These are phyloP conservation scores for Jacana jacana DNA, from an alignment of 2,113 vertebrate species.

Conservation along the genomic window DNA sequence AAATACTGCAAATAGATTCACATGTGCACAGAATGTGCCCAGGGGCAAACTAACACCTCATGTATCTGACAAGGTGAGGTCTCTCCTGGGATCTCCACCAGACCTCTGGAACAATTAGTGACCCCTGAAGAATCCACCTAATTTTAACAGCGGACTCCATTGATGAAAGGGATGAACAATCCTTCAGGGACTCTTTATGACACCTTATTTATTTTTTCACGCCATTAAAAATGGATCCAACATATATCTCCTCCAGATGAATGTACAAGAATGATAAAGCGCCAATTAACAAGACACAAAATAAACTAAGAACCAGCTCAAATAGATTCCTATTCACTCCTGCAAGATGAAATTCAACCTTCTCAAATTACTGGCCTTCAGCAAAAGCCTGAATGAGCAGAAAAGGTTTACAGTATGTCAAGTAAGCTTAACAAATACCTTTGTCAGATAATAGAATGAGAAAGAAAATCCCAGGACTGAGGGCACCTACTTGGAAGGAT, in stretches of 20 bases:
- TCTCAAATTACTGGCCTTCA: not conserved
- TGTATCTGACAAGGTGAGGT: not conserved
- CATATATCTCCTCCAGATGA: not conserved
- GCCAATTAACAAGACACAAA: constrained; percentile 38
- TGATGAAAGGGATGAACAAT: not conserved
- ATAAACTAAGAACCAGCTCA: not conserved
- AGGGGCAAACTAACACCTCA: not conserved
- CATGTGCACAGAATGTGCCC: not conserved
- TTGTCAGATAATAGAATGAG: constrained; percentile 9
- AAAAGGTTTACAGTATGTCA: constrained; percentile 14
- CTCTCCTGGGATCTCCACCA: not conserved
- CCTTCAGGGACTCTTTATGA: not conserved
- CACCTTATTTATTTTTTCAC: constrained; percentile 28
- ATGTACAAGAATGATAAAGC: constrained; percentile 12
- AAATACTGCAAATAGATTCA: not conserved
- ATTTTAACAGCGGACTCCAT: not conserved
- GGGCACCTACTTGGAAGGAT: constrained; percentile 21
- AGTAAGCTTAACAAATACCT: constrained; percentile 26
- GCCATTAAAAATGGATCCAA: not conserved
- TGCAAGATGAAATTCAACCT: constrained; percentile 5
- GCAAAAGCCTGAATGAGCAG: constrained; percentile 20
- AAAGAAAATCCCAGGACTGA: constrained; percentile 25
- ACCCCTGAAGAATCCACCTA: not conserved
- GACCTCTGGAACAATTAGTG: not conserved
- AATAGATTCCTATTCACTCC: constrained; percentile 4